A percentile compares a stretch with the other conserved stretches of the same genome.
Evolutionary conservation across 2,797 vertebrate species (phyloP).

Genomic region (Phylloscopus collybita): DNA sequence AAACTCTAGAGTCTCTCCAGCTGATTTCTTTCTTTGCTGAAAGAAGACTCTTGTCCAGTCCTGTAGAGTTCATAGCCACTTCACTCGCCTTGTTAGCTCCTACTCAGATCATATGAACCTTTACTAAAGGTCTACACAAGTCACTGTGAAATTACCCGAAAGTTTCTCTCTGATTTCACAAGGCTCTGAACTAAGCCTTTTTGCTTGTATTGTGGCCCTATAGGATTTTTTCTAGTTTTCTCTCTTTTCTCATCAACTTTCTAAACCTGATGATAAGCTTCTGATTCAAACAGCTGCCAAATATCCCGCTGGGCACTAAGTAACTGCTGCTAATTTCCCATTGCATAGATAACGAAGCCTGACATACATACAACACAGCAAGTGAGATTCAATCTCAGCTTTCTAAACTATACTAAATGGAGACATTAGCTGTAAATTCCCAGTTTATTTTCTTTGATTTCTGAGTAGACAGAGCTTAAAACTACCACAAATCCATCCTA

Average conservation of each 20-base stretch:
- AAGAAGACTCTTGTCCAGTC: not conserved
- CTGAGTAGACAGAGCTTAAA: constrained; percentile 12
- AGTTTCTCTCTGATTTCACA: not conserved
- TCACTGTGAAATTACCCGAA: not conserved
- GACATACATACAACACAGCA: not conserved
- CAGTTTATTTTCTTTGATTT: not conserved
- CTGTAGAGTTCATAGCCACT: not conserved
- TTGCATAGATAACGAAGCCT: not conserved
- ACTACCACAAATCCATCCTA: not conserved
- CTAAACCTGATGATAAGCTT: not conserved
- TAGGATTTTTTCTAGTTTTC: not conserved
- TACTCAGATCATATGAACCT: not conserved
- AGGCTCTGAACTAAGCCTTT: not conserved
- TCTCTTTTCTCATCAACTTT: not conserved
- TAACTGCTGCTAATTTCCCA: not conserved
- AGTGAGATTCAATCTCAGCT: not conserved
- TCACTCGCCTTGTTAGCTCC: not conserved
- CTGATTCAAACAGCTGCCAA: constrained; percentile 24
- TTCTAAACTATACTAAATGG: not conserved
- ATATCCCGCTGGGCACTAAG: not conserved
- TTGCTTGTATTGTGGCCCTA: not conserved
- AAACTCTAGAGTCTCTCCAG: not conserved
- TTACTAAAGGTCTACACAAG: not conserved
- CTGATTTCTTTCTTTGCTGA: not conserved
- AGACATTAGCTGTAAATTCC: not conserved